Percentiles rank a stretch among this genome's conserved stretches.
phyloP scores from a whole-genome alignment of 2,113 vertebrate species.

The Marmota flaviventris region DNA sequence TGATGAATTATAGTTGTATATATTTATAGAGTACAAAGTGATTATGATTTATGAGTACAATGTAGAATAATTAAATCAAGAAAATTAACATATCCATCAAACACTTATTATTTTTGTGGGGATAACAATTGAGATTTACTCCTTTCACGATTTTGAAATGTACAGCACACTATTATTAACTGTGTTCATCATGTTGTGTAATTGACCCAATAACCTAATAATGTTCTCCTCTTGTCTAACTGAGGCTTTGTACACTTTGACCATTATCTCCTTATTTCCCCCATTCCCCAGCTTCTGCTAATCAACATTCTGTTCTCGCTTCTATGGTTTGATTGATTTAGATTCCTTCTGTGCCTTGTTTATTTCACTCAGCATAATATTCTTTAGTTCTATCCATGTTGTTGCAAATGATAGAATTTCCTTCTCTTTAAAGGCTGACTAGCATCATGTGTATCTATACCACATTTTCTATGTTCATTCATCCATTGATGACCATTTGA shows the following conservation, averaged over 20 bases:
- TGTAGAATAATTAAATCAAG: background rate
- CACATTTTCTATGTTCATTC: background rate
- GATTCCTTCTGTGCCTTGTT: background rate
- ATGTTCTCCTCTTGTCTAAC: background rate
- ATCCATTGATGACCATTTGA: background rate
- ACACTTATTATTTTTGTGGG: background rate
- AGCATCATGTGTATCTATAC: no score
- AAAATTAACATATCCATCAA: background rate
- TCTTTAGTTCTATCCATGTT: background rate
- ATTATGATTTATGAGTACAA: slow-evolving; percentile 5
- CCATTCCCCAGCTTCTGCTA: background rate
- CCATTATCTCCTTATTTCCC: background rate
- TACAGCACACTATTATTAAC: background rate
- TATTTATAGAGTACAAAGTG: background rate
- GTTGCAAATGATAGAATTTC: background rate
- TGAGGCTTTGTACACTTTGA: background rate
- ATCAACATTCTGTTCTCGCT: background rate
- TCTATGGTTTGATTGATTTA: background rate
- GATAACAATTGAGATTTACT: background rate
- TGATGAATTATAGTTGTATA: background rate
- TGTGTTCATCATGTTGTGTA: background rate
- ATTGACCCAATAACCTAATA: background rate
- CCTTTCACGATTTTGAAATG: background rate
- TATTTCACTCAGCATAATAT: background rate
- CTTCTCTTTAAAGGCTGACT: background rate